Percentiles rank a stretch among this genome's conserved stretches.
Conservation (phyloP, 2,888 invertebrate genomes). For the Euzophera pinguis region DNA sequence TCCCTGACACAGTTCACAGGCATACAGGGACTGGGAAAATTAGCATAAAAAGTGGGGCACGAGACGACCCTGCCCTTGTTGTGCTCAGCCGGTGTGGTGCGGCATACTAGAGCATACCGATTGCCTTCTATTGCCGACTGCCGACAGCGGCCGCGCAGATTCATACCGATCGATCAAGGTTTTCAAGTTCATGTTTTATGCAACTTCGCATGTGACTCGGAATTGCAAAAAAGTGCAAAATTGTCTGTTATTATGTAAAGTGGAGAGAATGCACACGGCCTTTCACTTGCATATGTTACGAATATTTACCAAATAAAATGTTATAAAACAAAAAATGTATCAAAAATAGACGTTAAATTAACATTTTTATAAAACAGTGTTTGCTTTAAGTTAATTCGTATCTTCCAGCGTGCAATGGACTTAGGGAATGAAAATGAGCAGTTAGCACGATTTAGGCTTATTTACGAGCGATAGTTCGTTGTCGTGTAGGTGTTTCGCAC, state of each 20-base stretch:
- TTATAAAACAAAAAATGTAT: background rate
- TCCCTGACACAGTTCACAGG: constrained; percentile 11
- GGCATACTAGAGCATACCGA: background rate
- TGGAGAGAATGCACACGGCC: background rate
- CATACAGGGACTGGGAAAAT: background rate
- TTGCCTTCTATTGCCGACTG: background rate
- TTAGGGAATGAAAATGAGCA: constrained; percentile 2
- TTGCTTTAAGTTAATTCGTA: background rate
- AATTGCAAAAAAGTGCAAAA: constrained; percentile 11
- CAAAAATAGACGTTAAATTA: background rate
- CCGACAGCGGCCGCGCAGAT: constrained; percentile 10
- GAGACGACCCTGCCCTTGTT: constrained; percentile 10
- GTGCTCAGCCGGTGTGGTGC: background rate
- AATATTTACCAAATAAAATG: background rate
- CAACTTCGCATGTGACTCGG: constrained; percentile 1
- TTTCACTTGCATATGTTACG: constrained; percentile 1
- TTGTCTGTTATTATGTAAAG: constrained; percentile 6
- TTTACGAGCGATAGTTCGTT: constrained; percentile 1
- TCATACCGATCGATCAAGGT: constrained; percentile 17
- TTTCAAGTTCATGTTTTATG: constrained; percentile 10
- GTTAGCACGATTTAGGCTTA: constrained; percentile 9
- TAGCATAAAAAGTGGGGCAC: background rate
- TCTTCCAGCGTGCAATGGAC: background rate
- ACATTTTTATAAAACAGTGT: background rate
- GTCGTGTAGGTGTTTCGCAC: constrained; percentile 2